Evolutionary conservation across 1,140 invertebrate species (phyloP).

Genomic region (Spodoptera frugiperda): DNA sequence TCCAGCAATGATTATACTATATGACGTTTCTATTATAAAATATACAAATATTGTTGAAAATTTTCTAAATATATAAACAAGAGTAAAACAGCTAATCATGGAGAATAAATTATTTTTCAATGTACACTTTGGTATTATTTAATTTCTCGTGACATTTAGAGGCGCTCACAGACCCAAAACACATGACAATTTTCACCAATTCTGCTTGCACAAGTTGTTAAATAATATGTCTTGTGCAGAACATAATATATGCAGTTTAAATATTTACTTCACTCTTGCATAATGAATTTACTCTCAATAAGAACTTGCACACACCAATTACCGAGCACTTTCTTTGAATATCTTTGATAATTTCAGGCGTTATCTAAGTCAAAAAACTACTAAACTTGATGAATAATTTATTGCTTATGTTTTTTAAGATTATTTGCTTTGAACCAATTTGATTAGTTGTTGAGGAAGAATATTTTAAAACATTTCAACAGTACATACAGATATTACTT

Average conservation of each 20-base stretch:
- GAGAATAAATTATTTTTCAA: conserved; percentile 86
- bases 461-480: too few relatives aligned
- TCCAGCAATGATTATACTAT: conserved; percentile 82
- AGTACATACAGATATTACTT: too few relatives aligned
- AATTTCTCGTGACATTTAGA: conserved; percentile 8
- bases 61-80: conserved; percentile 85
- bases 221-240: conserved; percentile 11
- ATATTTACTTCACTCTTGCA: not conserved
- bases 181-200: not conserved
- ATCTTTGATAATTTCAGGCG: too few relatives aligned
- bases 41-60: conserved; percentile 86
- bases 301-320: conserved; percentile 8
- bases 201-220: not conserved
- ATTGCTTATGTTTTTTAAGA: too few relatives aligned
- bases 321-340: not conserved
- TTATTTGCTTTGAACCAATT: too few relatives aligned
- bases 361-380: too few relatives aligned
- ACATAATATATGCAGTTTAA: not conserved
- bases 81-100: conserved; percentile 83
- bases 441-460: too few relatives aligned
- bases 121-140: conserved; percentile 73
- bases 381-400: too few relatives aligned
- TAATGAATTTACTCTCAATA: not conserved
- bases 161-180: not conserved
- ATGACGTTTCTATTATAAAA: conserved; percentile 82